phyloP scores from a whole-genome alignment of 2,888 invertebrate genomes.

The Mesorhabditis spiculigera region DNA sequence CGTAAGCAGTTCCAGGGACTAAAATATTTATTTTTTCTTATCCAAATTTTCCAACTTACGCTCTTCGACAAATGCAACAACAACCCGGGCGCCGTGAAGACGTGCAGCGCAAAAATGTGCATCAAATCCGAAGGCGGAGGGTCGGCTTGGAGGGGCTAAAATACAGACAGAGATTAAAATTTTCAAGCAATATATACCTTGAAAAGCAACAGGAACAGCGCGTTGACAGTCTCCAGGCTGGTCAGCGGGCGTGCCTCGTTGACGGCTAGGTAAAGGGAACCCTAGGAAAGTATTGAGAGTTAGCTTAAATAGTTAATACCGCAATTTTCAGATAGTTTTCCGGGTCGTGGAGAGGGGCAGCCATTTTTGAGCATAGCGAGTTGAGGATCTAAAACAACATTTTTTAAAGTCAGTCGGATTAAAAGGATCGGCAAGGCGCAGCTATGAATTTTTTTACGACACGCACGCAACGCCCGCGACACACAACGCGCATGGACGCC shows the following conservation, averaged over 20 bases:
- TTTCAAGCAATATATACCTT: slow-evolving; percentile 14
- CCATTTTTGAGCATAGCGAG: slow-evolving; percentile 44
- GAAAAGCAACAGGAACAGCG: slow-evolving; percentile 38
- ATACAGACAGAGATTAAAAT: background rate
- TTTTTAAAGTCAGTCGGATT: no score
- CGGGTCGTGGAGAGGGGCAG: slow-evolving; percentile 23
- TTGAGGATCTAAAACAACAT: slow-evolving; percentile 34
- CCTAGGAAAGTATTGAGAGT: slow-evolving; percentile 14
- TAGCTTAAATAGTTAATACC: slow-evolving; percentile 60
- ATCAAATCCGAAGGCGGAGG: slow-evolving; percentile 9
- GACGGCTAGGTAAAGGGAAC: slow-evolving; percentile 22
- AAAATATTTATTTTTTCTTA: background rate
- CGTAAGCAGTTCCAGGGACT: background rate
- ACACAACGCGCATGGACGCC: slow-evolving; percentile 10
- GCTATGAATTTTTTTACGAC: no score
- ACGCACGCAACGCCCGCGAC: no score
- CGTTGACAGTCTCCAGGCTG: slow-evolving; percentile 35
- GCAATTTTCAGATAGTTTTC: slow-evolving; percentile 67
- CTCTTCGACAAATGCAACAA: slow-evolving; percentile 28
- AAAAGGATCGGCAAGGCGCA: no score
- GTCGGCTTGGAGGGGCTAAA: background rate
- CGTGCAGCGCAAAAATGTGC: slow-evolving; percentile 20
- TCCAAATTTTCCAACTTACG: slow-evolving; percentile 15
- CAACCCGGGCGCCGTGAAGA: slow-evolving; percentile 36
- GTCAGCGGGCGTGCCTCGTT: slow-evolving; percentile 30